phyloP scores from a whole-genome alignment of 2,888 invertebrate genomes.

The Elgonia sp. region DNA sequence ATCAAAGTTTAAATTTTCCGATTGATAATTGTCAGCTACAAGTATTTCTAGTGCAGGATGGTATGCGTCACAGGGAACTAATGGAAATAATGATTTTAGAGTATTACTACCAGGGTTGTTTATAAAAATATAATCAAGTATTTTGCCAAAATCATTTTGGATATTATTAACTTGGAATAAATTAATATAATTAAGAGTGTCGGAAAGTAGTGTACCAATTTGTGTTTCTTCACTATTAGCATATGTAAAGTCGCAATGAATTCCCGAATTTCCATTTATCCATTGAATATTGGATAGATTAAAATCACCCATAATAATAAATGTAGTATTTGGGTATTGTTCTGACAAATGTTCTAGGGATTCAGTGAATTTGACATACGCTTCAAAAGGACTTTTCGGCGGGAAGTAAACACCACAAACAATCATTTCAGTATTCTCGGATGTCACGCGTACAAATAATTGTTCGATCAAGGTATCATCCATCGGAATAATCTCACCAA shows the following conservation, averaged over 20 bases:
- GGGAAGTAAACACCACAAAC: slow-evolving; percentile 1
- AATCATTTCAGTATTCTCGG: not conserved
- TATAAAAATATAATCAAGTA: not conserved
- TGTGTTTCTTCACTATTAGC: not conserved
- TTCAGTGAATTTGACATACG: not conserved
- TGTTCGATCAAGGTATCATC: not conserved
- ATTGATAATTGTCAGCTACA: not conserved
- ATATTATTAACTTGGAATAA: not conserved
- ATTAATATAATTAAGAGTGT: slow-evolving; percentile 11
- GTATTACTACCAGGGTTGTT: not conserved
- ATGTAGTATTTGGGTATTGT: not conserved
- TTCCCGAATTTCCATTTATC: not conserved
- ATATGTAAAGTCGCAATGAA: not conserved
- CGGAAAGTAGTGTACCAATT: not conserved
- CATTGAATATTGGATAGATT: not conserved
- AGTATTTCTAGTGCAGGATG: not conserved
- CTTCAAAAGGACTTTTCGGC: not conserved
- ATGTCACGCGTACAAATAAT: slow-evolving; percentile 1
- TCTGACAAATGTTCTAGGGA: not conserved
- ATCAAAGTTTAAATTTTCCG: not conserved
- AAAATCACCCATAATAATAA: not conserved
- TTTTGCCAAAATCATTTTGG: not conserved
- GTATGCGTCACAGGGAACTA: not conserved
- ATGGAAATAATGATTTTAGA: not conserved
- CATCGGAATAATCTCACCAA: not conserved